Percentiles rank a stretch among this genome's conserved stretches.
Evolutionary conservation across 2,888 invertebrate species (phyloP).

Genomic region (Ceratothoa steindachneri): DNA sequence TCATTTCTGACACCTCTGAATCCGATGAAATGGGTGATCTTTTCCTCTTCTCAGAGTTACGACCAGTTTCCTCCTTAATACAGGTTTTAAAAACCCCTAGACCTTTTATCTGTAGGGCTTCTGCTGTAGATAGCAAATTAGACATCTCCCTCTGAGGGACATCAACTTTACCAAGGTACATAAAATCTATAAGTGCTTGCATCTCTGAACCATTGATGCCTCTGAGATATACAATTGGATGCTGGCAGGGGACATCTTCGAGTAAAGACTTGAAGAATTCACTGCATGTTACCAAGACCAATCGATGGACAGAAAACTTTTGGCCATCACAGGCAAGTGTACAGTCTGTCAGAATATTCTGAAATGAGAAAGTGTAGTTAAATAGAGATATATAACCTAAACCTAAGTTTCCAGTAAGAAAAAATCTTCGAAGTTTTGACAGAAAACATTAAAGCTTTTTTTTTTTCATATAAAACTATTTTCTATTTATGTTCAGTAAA

Average conservation of each 20-base stretch:
- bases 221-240: slow-evolving; percentile 41
- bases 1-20: neutral
- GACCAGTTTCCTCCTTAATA: neutral
- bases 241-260: slow-evolving; percentile 42
- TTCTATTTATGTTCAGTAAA: too few relatives aligned
- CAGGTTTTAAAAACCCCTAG: slow-evolving; percentile 35
- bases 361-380: too few relatives aligned
- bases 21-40: neutral
- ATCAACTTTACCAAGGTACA: slow-evolving; percentile 43
- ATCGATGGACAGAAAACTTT: slow-evolving; percentile 39
- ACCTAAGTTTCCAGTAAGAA: too few relatives aligned
- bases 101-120: slow-evolving; percentile 41
- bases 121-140: slow-evolving; percentile 38
- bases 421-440: too few relatives aligned
- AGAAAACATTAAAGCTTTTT: too few relatives aligned
- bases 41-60: neutral
- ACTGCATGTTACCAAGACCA: slow-evolving; percentile 44
- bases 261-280: slow-evolving; percentile 40
- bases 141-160: slow-evolving; percentile 42
- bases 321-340: slow-evolving; percentile 45
- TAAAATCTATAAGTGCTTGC: slow-evolving; percentile 42
- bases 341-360: slow-evolving; percentile 43
- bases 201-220: slow-evolving; percentile 40
- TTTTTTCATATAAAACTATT: too few relatives aligned
- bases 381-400: too few relatives aligned